These are phyloP conservation scores for Ramazzottius varieornatus DNA, from an alignment of 2,888 invertebrate species.

Conservation along the genomic window DNA sequence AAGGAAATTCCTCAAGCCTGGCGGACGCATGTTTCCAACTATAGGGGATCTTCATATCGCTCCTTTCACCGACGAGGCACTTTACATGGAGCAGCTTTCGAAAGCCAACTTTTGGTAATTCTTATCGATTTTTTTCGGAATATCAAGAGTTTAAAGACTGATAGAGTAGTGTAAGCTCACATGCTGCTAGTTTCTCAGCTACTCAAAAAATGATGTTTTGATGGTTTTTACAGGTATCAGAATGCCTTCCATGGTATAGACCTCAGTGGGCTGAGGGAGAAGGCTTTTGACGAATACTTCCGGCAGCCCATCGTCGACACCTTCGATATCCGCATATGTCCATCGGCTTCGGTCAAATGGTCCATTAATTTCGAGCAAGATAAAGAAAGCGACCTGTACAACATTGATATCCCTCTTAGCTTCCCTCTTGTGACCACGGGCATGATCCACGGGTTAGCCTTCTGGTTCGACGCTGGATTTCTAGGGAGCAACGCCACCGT, in stretches of 20 bases:
- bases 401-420: slow-evolving; percentile 76
- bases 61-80: slow-evolving; percentile 84
- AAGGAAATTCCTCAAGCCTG: slow-evolving; percentile 77
- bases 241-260: slow-evolving; percentile 93
- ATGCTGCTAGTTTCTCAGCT: background rate
- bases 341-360: slow-evolving; percentile 73
- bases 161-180: too few relatives aligned
- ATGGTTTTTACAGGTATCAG: slow-evolving; percentile 38
- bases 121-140: slow-evolving; percentile 9
- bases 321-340: slow-evolving; percentile 85
- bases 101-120: slow-evolving; percentile 93
- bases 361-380: slow-evolving; percentile 76
- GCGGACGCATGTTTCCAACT: slow-evolving; percentile 21
- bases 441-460: slow-evolving; percentile 82
- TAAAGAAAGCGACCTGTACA: slow-evolving; percentile 70
- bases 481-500: slow-evolving; percentile 32
- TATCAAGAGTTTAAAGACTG: slow-evolving; percentile 4
- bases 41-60: slow-evolving; percentile 77
- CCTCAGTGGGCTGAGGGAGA: slow-evolving; percentile 59
- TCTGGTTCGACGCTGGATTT: slow-evolving; percentile 98
- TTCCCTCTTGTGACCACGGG: slow-evolving; percentile 74
- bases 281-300: slow-evolving; percentile 88
- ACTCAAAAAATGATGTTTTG: background rate
- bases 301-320: slow-evolving; percentile 93
- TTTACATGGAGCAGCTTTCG: slow-evolving; percentile 90